Conservation (phyloP, 2,797 vertebrate genomes). For the Mormyrops attenuatus region DNA sequence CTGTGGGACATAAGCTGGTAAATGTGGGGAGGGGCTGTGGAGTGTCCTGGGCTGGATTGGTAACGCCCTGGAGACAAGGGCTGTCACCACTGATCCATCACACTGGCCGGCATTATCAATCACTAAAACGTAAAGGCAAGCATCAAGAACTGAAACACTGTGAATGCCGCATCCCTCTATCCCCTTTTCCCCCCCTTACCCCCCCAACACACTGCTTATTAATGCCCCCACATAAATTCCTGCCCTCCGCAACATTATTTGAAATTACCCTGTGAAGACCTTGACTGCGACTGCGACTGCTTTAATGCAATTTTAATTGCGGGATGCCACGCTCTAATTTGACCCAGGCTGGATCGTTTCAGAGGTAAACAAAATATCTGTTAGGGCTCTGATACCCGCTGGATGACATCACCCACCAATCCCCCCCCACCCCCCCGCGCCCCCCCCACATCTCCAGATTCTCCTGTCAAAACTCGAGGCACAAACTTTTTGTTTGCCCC, state of each 20-base stretch:
- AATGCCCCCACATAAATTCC: conserved; percentile 49
- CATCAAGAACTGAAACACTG: background rate
- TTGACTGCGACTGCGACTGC: conserved; percentile 55
- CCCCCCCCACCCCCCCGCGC: no score
- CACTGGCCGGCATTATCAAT: background rate
- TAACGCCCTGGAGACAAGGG: background rate
- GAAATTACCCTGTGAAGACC: conserved; percentile 56
- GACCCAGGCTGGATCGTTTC: conserved; percentile 57
- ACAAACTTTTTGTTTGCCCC: conserved; percentile 68
- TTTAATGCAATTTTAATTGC: conserved; percentile 64
- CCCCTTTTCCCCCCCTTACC: background rate
- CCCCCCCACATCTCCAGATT: background rate
- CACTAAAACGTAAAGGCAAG: background rate
- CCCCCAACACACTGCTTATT: conserved; percentile 9
- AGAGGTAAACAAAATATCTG: conserved; percentile 44
- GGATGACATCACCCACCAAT: background rate
- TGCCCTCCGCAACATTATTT: conserved; percentile 50
- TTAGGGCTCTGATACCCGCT: background rate
- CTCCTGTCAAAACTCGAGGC: conserved; percentile 46
- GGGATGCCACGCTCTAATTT: conserved; percentile 52
- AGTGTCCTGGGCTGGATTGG: background rate
- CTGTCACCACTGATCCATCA: background rate
- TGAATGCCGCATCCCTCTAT: background rate
- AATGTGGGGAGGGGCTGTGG: background rate
- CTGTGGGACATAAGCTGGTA: background rate